These are phyloP conservation scores for Salticus scenicus DNA, from an alignment of 2,888 invertebrate species.

Conservation along the genomic window DNA sequence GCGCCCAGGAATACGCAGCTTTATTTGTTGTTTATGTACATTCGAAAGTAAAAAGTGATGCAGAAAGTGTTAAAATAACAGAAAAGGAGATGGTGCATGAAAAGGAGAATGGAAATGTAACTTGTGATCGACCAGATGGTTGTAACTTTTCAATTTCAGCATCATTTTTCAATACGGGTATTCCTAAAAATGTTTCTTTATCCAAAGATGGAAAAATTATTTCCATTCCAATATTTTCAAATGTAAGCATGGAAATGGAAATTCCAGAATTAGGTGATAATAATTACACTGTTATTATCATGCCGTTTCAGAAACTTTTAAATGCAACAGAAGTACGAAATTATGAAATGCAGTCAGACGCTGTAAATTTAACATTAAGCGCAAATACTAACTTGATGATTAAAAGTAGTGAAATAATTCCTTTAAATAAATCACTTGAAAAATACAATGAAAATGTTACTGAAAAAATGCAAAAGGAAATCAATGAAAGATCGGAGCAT, in stretches of 20 bases:
- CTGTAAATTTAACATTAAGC: neutral
- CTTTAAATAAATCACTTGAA: neutral
- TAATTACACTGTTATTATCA: neutral
- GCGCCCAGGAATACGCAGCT: neutral
- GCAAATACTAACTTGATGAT: neutral
- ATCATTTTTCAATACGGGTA: neutral
- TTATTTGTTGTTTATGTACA: neutral
- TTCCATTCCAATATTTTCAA: neutral
- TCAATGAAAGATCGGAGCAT: no score
- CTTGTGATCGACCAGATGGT: neutral
- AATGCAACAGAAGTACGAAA: neutral
- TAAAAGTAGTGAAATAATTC: neutral
- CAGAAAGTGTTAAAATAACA: neutral
- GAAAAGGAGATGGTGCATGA: neutral
- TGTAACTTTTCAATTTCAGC: neutral
- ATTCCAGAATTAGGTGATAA: neutral
- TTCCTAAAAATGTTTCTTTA: neutral
- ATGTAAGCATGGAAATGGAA: neutral
- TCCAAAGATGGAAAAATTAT: neutral
- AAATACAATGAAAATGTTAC: no score
- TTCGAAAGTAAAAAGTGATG: neutral
- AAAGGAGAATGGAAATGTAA: neutral
- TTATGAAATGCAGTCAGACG: neutral
- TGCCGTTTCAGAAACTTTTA: neutral
- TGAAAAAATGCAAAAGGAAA: no score